Conservation (phyloP, 1,140 invertebrate species). For the Formica selysi region DNA sequence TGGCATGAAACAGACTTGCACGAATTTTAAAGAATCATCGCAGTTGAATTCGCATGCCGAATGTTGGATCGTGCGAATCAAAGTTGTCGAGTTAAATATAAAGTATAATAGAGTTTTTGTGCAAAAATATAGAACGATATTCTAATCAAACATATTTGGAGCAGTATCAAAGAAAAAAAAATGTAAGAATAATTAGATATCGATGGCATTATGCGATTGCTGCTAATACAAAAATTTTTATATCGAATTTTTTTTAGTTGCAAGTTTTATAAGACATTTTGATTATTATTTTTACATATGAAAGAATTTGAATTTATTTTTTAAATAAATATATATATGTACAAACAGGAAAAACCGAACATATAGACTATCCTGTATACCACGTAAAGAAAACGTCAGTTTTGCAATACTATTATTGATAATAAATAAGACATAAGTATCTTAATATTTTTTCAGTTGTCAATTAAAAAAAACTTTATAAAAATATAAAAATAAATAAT, state of each 20-base stretch:
- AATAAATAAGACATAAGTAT: not conserved
- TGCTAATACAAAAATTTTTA: not conserved
- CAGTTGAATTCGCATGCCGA: not conserved
- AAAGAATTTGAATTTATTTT: constrained; percentile 2
- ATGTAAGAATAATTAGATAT: not conserved
- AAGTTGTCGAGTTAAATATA: constrained; percentile 7
- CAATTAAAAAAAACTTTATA: not conserved
- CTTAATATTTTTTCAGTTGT: not conserved
- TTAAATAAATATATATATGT: not conserved
- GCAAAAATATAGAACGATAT: constrained; percentile 12
- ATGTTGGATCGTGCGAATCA: not conserved
- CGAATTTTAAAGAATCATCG: not conserved
- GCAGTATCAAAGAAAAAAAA: not conserved
- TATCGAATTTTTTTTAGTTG: not conserved
- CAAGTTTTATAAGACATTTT: not conserved
- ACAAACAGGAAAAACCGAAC: not conserved
- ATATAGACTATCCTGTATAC: not conserved
- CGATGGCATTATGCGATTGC: not conserved
- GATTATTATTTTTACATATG: not conserved
- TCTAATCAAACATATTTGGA: constrained; percentile 18
- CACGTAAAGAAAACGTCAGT: not conserved
- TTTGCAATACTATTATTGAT: not conserved
- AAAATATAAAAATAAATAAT: constrained; percentile 13
- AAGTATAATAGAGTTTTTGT: constrained; percentile 1
- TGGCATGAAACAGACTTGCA: not conserved